Percentiles rank a stretch among this genome's conserved stretches.
These are phyloP conservation scores for Criorhina ranunculi DNA, from an alignment of 2,888 invertebrate genomes.

Conservation along the genomic window DNA sequence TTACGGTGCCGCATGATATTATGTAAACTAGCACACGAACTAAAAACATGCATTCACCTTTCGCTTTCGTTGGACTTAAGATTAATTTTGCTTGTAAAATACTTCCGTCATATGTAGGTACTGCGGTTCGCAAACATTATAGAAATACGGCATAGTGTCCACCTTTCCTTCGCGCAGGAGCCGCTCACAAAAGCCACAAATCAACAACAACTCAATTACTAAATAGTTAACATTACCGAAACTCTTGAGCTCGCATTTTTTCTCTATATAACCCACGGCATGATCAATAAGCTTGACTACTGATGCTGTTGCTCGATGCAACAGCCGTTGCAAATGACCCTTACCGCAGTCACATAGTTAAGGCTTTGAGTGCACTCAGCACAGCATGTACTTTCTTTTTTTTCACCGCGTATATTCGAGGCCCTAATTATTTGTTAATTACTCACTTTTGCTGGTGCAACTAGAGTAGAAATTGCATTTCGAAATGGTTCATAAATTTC, in stretches of 20 bases:
- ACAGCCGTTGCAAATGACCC: slow-evolving; percentile 41
- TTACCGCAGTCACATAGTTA: slow-evolving; percentile 42
- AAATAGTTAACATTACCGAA: slow-evolving; percentile 60
- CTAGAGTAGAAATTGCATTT: slow-evolving; percentile 61
- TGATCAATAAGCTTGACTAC: slow-evolving; percentile 42
- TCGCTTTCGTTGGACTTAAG: slow-evolving; percentile 52
- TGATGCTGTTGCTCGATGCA: not conserved
- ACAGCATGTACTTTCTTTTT: slow-evolving; percentile 50
- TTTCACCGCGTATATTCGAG: slow-evolving; percentile 9
- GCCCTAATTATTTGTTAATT: slow-evolving; percentile 61
- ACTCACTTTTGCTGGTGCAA: slow-evolving; percentile 59
- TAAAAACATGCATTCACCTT: slow-evolving; percentile 42
- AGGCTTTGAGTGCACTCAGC: slow-evolving; percentile 20
- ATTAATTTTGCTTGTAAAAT: slow-evolving; percentile 50
- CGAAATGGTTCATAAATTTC: slow-evolving; percentile 55
- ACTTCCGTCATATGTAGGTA: slow-evolving; percentile 67
- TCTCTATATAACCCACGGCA: slow-evolving; percentile 44
- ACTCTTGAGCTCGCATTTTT: slow-evolving; percentile 45
- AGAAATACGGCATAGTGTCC: slow-evolving; percentile 36
- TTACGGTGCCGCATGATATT: not conserved
- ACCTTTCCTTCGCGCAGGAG: slow-evolving; percentile 40
- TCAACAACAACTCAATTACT: slow-evolving; percentile 59
- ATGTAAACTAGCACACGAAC: slow-evolving; percentile 31
- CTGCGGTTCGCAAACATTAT: slow-evolving; percentile 25
- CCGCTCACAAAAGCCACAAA: slow-evolving; percentile 34